A percentile compares a stretch with the other conserved stretches of the same genome.
Evolutionary conservation across 1,140 invertebrate genomes (phyloP).

Genomic region (Pinna nobilis): DNA sequence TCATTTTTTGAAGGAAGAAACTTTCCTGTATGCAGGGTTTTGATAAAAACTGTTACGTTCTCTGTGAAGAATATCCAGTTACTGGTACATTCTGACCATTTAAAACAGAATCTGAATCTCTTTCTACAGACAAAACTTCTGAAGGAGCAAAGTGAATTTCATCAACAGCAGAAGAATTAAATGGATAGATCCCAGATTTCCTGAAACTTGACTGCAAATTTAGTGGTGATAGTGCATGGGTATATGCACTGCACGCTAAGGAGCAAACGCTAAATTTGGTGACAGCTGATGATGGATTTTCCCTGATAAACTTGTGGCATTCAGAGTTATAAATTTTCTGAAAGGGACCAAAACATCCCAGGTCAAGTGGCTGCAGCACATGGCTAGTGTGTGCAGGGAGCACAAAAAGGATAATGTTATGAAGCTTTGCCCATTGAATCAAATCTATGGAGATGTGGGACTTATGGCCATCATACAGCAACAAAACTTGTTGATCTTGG

Average conservation of each 20-base stretch:
- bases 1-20: too few species aligned
- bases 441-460: constrained; percentile 4
- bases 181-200: constrained; percentile 18
- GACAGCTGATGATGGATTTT: background rate
- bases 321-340: constrained; percentile 21
- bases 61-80: too few species aligned
- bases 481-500: background rate
- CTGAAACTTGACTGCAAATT: constrained; percentile 23
- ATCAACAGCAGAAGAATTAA: background rate
- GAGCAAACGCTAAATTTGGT: constrained; percentile 17
- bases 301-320: constrained; percentile 13
- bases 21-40: too few species aligned
- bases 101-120: too few species aligned
- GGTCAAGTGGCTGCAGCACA: constrained; percentile 30
- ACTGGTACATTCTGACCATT: too few species aligned
- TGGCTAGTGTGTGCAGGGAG: constrained; percentile 27
- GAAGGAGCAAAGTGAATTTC: background rate
- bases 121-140: too few species aligned
- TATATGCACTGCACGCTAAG: constrained; percentile 5
- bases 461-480: constrained; percentile 10
- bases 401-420: constrained; percentile 19
- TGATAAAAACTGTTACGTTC: too few species aligned
- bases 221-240: constrained; percentile 15
- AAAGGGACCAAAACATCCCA: constrained; percentile 32
- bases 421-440: constrained; percentile 24